Base-by-base conservation (phyloP, 2,797 vertebrate species). In the Mastacembelus armatus region DNA sequence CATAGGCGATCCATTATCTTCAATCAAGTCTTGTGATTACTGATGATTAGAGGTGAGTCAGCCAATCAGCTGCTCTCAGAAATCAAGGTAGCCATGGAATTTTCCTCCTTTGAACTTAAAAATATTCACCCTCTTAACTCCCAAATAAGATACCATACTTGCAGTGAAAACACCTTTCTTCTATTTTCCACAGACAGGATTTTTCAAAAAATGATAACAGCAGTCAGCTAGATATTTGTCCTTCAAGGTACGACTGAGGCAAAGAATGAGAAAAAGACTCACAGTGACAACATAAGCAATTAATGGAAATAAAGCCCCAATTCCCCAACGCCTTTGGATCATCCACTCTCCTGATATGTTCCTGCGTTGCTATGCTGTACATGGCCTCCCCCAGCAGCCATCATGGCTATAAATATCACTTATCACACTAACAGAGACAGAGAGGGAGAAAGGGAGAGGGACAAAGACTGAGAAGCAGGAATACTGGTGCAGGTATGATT, bases 381-480 rank as follows among this genome's bases (percentile, higher is more conserved):
- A 77, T 77, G 82, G 19, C 29, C 79, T n/a, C 80, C 72, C 60
- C 67, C 79, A 71, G 70, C 81, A 77, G 71, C 78, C 81, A 76
- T 79, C 74, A 38, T 14, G 47, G 84, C 91, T 91, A 92, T 91
- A 90, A 92, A 92, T 91, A 91, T 88, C 88, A 90, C 84, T 91
- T 91, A 90, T 89, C 87, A 80, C 76, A 57, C 83, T 59, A 63
- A 39, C 61, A 61, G 71, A 68, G 83, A 66, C 58, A 15, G 30
- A 58, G 56, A 21, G 38, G 64, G 51, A 54, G 38, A 51, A 59
- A 58, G 59, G 43, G 50, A 19, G 62, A 74, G 47, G 49, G 66
- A 36, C 58, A 61, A 69, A 56, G 24, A 59, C 51, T 66, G 38
- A 54, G 56, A 35, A 51, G 47, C 61, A 68, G 77, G 81, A 83